phyloP scores from a whole-genome alignment of 2,113 vertebrate genomes.

The Glaucidium brasilianum region DNA sequence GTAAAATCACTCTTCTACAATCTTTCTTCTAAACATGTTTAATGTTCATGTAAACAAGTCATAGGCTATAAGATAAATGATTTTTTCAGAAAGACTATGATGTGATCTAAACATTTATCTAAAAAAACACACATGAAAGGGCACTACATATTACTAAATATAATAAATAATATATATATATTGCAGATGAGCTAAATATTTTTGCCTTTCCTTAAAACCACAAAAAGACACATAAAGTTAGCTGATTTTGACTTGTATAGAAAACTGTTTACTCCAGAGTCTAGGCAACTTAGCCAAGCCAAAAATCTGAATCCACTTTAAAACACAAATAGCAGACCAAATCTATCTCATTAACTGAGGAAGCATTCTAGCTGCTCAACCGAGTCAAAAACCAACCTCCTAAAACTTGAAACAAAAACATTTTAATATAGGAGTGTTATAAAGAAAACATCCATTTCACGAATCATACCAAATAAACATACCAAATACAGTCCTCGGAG shows the following conservation, averaged over 20 bases:
- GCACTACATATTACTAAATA: background rate
- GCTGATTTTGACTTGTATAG: background rate
- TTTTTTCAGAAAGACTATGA: background rate
- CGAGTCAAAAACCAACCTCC: background rate
- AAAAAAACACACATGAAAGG: background rate
- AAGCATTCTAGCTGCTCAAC: background rate
- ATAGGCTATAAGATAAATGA: background rate
- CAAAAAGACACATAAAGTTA: background rate
- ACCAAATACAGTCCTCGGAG: background rate
- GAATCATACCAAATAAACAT: background rate
- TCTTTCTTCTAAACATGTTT: background rate
- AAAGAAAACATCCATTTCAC: background rate
- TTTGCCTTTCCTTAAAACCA: background rate
- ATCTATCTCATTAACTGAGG: background rate
- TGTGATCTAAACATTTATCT: background rate
- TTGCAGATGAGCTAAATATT: background rate
- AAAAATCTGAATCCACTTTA: conserved; percentile 33
- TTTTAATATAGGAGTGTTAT: background rate
- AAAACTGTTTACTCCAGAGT: conserved; percentile 19
- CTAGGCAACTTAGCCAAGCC: background rate
- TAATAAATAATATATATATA: background rate
- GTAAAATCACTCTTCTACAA: background rate
- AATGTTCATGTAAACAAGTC: background rate
- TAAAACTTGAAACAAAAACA: background rate
- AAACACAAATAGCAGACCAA: conserved; percentile 31